These are phyloP conservation scores for Erpornis zantholeuca DNA, from an alignment of 2,113 vertebrate species.

Conservation along the genomic window DNA sequence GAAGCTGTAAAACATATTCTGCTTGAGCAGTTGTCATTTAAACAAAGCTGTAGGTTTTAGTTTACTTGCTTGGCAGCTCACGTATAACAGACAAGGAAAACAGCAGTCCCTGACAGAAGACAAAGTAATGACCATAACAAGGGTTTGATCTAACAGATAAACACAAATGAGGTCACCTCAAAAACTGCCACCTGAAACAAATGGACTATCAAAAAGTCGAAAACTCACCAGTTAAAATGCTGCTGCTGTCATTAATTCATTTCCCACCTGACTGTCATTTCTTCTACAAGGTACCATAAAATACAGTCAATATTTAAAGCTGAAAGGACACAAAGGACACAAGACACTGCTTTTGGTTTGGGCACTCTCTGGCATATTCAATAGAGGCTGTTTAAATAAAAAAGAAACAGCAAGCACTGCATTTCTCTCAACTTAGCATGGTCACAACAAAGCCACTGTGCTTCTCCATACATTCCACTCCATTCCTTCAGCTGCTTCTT, in stretches of 20 bases:
- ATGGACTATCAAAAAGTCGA: background rate
- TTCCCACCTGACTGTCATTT: background rate
- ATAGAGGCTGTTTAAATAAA: background rate
- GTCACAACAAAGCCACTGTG: background rate
- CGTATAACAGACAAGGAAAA: background rate
- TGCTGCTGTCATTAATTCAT: background rate
- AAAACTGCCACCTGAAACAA: background rate
- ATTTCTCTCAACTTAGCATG: background rate
- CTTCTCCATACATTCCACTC: background rate
- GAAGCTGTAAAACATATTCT: background rate
- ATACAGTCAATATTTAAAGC: background rate
- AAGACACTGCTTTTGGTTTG: background rate
- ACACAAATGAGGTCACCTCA: background rate
- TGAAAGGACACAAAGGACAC: background rate
- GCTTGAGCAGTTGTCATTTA: background rate
- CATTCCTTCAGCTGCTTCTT: background rate
- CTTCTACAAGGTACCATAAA: background rate
- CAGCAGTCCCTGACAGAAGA: background rate
- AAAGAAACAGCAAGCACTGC: background rate
- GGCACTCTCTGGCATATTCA: background rate
- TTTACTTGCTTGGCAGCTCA: background rate
- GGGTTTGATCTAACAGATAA: background rate
- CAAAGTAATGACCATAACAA: background rate
- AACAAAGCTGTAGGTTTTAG: background rate
- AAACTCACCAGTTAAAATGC: background rate